These are phyloP conservation scores for Glossophaga mutica DNA, from an alignment of 2,797 vertebrate species.

Conservation along the genomic window DNA sequence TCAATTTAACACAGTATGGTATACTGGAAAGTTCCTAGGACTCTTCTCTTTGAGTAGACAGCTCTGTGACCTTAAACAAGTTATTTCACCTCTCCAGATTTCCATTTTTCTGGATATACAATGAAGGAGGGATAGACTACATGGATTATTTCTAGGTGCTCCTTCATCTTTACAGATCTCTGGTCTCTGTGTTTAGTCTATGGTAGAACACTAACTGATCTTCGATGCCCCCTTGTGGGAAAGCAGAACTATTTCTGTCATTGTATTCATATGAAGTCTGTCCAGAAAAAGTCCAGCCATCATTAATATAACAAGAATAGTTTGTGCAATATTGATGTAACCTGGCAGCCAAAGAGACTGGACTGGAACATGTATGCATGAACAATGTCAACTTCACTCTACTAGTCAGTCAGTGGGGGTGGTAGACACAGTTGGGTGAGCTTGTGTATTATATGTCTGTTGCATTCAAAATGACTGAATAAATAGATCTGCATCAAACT, in stretches of 20 bases:
- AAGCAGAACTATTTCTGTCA: slow-evolving; percentile 50
- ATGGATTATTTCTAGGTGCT: neutral
- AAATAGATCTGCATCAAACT: no score
- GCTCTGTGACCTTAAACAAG: neutral
- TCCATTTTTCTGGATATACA: neutral
- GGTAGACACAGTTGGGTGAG: no score
- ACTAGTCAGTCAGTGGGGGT: no score
- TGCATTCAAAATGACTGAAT: no score
- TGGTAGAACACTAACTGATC: neutral
- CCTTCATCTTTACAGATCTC: neutral
- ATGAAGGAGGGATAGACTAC: neutral
- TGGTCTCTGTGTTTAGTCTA: neutral
- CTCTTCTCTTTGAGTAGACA: neutral
- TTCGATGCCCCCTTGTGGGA: slow-evolving; percentile 67
- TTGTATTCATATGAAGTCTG: neutral
- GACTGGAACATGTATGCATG: no score
- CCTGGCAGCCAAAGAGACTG: no score
- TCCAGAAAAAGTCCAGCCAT: no score
- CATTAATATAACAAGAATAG: no score
- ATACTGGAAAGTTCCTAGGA: neutral
- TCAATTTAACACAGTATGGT: neutral
- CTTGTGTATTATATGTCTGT: no score
- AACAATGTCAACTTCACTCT: no score
- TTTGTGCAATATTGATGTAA: no score
- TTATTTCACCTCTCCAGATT: neutral